Percentiles rank a stretch among this genome's conserved stretches.
These are phyloP conservation scores for Trichoplusia ni DNA, from an alignment of 1,140 invertebrate species.

Conservation along the genomic window DNA sequence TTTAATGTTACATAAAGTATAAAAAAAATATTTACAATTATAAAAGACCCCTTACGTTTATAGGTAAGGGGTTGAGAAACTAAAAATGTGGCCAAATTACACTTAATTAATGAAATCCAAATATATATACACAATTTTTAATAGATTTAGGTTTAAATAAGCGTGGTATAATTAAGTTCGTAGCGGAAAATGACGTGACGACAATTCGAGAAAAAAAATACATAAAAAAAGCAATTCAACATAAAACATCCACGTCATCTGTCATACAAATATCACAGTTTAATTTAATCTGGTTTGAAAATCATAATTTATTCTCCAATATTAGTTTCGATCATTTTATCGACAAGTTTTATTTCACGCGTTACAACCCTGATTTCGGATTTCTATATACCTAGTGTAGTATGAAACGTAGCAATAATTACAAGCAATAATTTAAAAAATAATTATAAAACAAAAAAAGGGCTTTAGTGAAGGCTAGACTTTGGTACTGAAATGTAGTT, in stretches of 20 bases:
- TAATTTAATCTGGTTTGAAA: background rate
- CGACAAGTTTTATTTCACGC: slow-evolving; percentile 9
- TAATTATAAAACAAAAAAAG: slow-evolving; percentile 57
- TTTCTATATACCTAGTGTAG: slow-evolving; percentile 55
- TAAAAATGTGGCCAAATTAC: slow-evolving; percentile 80
- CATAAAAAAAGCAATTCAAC: background rate
- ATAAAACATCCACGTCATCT: slow-evolving; percentile 12
- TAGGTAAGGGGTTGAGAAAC: slow-evolving; percentile 65
- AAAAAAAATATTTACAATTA: slow-evolving; percentile 75
- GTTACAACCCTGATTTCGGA: background rate
- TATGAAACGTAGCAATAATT: slow-evolving; percentile 74
- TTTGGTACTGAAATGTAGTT: slow-evolving; percentile 72
- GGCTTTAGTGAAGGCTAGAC: slow-evolving; percentile 77
- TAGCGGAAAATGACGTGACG: slow-evolving; percentile 14
- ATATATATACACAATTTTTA: slow-evolving; percentile 78
- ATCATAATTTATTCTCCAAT: background rate
- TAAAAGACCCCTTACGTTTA: slow-evolving; percentile 65
- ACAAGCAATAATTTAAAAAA: slow-evolving; percentile 72
- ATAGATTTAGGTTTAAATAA: slow-evolving; percentile 68
- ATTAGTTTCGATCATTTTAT: background rate
- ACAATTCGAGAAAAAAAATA: background rate
- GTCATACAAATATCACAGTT: background rate
- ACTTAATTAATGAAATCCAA: slow-evolving; percentile 75
- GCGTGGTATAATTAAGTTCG: slow-evolving; percentile 47
- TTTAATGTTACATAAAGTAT: slow-evolving; percentile 72